Conservation (phyloP, 2,888 invertebrate species). For the Leucoma salicis region DNA sequence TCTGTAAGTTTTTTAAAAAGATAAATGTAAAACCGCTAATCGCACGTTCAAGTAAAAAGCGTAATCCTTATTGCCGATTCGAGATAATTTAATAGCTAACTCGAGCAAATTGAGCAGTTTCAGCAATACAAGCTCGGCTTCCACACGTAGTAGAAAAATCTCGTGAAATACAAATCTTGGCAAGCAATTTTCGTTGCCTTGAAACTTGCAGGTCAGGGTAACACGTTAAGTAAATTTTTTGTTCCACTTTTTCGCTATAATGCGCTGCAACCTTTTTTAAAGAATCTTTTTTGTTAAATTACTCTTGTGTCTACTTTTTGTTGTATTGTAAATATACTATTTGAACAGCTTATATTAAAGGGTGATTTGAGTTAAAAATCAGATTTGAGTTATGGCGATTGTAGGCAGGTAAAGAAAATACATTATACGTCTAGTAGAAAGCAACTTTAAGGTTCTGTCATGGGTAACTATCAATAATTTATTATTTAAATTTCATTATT, state of each 20-base stretch:
- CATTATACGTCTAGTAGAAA: no score
- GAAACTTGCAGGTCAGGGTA: slow-evolving; percentile 55
- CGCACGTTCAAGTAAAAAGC: slow-evolving; percentile 4
- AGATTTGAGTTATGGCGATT: no score
- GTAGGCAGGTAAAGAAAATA: no score
- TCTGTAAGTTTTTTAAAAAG: no score
- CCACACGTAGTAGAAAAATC: slow-evolving; percentile 25
- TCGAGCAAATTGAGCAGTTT: slow-evolving; percentile 1
- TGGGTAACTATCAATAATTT: no score
- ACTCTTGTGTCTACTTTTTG: slow-evolving; percentile 1
- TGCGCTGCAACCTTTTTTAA: slow-evolving; percentile 32
- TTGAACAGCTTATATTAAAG: no score
- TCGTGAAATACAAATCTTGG: slow-evolving; percentile 36
- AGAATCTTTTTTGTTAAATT: slow-evolving; percentile 15
- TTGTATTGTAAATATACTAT: background rate
- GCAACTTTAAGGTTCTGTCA: no score
- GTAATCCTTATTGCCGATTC: slow-evolving; percentile 20
- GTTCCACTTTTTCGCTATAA: slow-evolving; percentile 31
- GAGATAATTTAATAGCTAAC: slow-evolving; percentile 25
- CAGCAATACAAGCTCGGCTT: slow-evolving; percentile 15
- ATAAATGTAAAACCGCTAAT: slow-evolving; percentile 5
- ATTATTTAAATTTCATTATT: no score
- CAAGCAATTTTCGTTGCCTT: slow-evolving; percentile 50
- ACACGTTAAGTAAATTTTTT: slow-evolving; percentile 33
- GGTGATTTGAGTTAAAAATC: no score